These are phyloP conservation scores for Prinia subflava DNA, from an alignment of 2,113 vertebrate genomes.

Conservation along the genomic window DNA sequence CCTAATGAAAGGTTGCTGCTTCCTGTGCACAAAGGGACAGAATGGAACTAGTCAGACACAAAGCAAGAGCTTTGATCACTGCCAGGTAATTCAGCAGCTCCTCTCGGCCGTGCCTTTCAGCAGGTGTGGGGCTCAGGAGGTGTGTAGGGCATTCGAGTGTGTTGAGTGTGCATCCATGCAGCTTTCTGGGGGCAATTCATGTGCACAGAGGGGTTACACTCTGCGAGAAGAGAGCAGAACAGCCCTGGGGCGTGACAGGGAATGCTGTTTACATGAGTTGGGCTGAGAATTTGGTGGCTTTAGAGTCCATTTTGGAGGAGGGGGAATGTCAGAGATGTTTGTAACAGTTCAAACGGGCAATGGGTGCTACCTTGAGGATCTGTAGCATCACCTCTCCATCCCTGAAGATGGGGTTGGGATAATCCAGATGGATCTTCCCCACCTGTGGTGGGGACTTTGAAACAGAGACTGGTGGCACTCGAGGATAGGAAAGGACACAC, in stretches of 20 bases:
- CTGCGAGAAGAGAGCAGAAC: not conserved
- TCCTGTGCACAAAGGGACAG: not conserved
- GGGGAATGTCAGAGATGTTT: not conserved
- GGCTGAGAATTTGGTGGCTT: not conserved
- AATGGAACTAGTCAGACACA: not conserved
- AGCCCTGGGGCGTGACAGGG: too few species aligned
- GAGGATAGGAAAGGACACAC: not conserved
- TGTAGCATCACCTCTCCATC: not conserved
- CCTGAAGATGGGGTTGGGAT: fast-evolving
- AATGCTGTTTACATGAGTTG: not conserved
- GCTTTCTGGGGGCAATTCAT: not conserved
- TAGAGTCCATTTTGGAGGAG: not conserved
- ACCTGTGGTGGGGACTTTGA: not conserved
- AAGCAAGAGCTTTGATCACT: not conserved
- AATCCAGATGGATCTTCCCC: not conserved
- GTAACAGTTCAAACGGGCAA: not conserved
- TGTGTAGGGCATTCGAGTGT: not conserved
- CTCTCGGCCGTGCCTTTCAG: fast-evolving
- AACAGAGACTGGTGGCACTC: not conserved
- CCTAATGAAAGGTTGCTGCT: not conserved
- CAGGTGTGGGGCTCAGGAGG: not conserved
- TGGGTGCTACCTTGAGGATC: fast-evolving
- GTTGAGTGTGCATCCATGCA: fast-evolving
- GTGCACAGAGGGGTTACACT: not conserved
- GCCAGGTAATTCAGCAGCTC: not conserved